Conservation (phyloP, 2,888 invertebrate genomes). For the Nematopogon swammerdamellus region DNA sequence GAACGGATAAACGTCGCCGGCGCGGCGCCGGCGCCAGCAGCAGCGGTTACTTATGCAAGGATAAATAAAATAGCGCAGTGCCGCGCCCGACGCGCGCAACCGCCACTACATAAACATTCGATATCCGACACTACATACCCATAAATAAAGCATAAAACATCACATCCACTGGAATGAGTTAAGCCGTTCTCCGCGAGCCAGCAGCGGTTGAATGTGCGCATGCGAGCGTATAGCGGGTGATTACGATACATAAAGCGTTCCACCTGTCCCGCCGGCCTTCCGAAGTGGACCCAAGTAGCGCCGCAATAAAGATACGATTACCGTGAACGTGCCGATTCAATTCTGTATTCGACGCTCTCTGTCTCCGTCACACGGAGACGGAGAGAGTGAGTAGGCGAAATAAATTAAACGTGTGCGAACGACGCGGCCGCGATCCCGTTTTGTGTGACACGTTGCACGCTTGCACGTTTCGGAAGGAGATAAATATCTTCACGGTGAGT, state of each 20-base stretch:
- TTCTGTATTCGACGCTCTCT: conserved; percentile 17
- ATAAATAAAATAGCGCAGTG: conserved; percentile 38
- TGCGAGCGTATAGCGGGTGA: conserved; percentile 52
- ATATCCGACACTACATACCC: neutral
- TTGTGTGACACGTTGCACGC: conserved; percentile 42
- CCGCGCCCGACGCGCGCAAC: conserved; percentile 21
- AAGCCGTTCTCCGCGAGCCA: conserved; percentile 23
- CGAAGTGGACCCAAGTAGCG: neutral
- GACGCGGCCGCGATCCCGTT: conserved; percentile 36
- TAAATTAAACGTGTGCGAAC: conserved; percentile 38
- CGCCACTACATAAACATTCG: neutral
- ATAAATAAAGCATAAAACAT: conserved; percentile 10
- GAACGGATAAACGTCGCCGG: conserved; percentile 19
- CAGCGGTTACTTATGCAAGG: conserved; percentile 24
- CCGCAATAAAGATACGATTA: neutral
- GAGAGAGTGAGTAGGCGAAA: conserved; percentile 24
- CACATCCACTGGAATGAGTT: conserved; percentile 12
- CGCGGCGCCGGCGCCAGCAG: conserved; percentile 50
- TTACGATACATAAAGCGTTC: conserved; percentile 43
- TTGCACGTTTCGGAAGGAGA: conserved; percentile 32
- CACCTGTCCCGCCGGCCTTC: conserved; percentile 10
- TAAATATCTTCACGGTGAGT: conserved; percentile 31
- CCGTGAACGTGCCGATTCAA: neutral
- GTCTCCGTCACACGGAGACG: conserved; percentile 22
- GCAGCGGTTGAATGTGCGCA: conserved; percentile 42